phyloP scores from a whole-genome alignment of 2,113 vertebrate genomes.

The Onychostoma macrolepis region DNA sequence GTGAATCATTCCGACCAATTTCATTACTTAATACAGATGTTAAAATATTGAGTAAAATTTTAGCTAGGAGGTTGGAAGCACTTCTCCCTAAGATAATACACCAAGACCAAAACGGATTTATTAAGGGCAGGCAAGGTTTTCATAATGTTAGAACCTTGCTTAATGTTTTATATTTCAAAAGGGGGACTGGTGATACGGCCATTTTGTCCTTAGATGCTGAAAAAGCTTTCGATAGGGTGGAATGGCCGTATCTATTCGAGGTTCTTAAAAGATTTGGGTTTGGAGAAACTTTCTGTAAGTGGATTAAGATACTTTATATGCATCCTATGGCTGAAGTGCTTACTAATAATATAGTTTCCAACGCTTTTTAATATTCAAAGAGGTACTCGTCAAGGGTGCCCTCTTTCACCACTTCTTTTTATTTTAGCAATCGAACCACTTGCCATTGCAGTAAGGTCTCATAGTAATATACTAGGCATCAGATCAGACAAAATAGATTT shows the following conservation, averaged over 20 bases:
- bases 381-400: background rate
- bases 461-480: background rate
- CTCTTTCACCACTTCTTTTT: background rate
- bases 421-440: background rate
- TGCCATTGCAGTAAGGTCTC: background rate
- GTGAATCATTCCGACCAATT: background rate
- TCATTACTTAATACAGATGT: conserved; percentile 9
- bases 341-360: background rate
- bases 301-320: background rate
- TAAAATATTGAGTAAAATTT: background rate
- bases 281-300: background rate
- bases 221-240: background rate
- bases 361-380: background rate
- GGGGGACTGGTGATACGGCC: background rate
- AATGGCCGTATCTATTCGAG: conserved; percentile 6
- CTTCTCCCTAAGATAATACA: background rate
- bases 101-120: background rate
- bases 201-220: background rate
- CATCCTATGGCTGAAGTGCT: background rate
- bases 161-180: background rate
- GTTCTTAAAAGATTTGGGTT: background rate
- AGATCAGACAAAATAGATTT: background rate
- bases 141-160: conserved; percentile 1
- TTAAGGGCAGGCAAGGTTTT: background rate
- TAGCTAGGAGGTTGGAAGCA: background rate